Evolutionary conservation across 2,113 vertebrate genomes (phyloP), one percentile per base, ranked within the genome.

Genomic region (Pongo pygmaeus): DNA sequence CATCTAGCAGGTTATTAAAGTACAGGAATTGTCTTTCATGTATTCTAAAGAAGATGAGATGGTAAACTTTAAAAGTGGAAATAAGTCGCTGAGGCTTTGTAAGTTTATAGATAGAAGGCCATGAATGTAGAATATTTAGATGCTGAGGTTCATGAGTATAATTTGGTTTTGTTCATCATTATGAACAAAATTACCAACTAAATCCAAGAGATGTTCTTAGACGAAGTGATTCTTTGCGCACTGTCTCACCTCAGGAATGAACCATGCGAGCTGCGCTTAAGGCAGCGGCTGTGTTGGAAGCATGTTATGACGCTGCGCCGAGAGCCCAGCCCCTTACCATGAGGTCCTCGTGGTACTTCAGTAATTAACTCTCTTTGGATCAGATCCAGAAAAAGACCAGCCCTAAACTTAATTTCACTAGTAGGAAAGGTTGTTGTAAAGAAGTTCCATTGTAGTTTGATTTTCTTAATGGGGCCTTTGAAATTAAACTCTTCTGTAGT

Each of bases 381-480:
- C 70, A 93, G 55, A 40, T 78, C 84, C 69, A 27, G 69, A 52
- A 75, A 79, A 85, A 90, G 94, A 70, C 43, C 72, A 40, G 52
- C 40, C 59, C 78, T 48, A 38, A 61, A 43, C 78, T 87, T 88
- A 78, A 55, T 64, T 89, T 74, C 38, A 64, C 30, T 88, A 52
- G 14, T 14, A 87, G 69, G 87, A 88, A 75, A 89, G 52, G 92
- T 89, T 25, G 69, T 93, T 61, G 32, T 0, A 79, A 43, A 94
- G 40, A 92, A 72, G 83, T 89, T 75, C 89, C 25, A 5, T 25
- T 67, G 3, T 38, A 70, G 72, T 81, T 94, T 46, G 27, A 35
- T 74, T 93, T 94, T 89, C 35, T 81, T 74, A 79, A 92, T 27
- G 50, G 86, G 43, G 38, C 40, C 64, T 86, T 94, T 80, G 87